phyloP scores from a whole-genome alignment of 2,113 vertebrate species.

The Gracilinanus agilis region DNA sequence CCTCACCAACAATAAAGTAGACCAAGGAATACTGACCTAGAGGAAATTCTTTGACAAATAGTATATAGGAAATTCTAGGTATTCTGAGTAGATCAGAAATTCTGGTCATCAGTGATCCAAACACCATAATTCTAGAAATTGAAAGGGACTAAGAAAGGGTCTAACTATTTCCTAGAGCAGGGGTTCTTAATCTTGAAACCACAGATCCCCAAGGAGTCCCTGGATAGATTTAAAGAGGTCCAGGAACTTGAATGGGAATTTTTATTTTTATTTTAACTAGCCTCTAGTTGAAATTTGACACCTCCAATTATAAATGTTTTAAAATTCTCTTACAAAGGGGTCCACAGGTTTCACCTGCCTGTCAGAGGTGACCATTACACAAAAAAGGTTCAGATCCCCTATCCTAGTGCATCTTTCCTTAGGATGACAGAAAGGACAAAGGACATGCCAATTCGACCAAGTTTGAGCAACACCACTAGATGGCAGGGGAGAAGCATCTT shows the following conservation, averaged over 20 bases:
- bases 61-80: not conserved
- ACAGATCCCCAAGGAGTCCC: not conserved
- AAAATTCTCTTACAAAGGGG: not conserved
- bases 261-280: not conserved
- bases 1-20: not conserved
- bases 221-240: not conserved
- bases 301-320: not conserved
- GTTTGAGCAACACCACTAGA: not conserved
- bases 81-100: not conserved
- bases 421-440: not conserved
- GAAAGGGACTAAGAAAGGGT: too few species aligned
- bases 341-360: not conserved
- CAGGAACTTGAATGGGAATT: not conserved
- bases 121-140: not conserved
- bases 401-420: not conserved
- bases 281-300: not conserved
- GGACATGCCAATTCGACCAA: not conserved
- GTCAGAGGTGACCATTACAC: not conserved
- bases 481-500: not conserved
- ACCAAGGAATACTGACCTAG: not conserved
- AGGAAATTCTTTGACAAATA: not conserved
- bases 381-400: not conserved
- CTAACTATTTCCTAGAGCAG: too few species aligned
- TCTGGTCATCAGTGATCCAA: not conserved
- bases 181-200: not conserved